Percentiles rank a stretch among this genome's conserved stretches.
Conservation (phyloP, 2,113 vertebrate genomes). For the Pholis gunnellus region DNA sequence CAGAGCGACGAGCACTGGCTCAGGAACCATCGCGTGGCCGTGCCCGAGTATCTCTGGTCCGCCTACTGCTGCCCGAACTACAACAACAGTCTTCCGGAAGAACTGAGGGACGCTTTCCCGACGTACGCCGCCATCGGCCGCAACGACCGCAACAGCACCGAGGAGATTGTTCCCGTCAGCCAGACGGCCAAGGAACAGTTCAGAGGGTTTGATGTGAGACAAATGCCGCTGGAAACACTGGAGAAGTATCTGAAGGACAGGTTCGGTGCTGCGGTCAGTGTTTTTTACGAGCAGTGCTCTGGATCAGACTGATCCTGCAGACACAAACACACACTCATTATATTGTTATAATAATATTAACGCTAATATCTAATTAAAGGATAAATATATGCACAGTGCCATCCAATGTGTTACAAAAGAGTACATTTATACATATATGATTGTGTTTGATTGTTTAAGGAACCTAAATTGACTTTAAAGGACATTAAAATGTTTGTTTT, state of each 20-base stretch:
- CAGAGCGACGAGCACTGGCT: constrained; percentile 67
- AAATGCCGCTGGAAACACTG: constrained; percentile 64
- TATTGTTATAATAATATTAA: too few species aligned
- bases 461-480: neutral
- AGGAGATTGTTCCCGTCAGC: constrained; percentile 77
- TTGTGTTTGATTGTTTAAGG: neutral
- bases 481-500: neutral
- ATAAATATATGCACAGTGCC: neutral
- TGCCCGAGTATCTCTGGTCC: constrained; percentile 81
- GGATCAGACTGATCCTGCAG: constrained; percentile 19
- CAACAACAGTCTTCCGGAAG: constrained; percentile 62
- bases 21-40: constrained; percentile 70
- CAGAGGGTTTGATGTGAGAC: constrained; percentile 75
- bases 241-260: constrained; percentile 74
- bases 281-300: constrained; percentile 76
- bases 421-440: too few species aligned
- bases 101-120: constrained; percentile 61
- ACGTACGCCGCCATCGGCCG: constrained; percentile 78
- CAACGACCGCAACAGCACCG: constrained; percentile 78
- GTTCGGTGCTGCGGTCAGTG: constrained; percentile 49
- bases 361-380: neutral
- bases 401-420: neutral
- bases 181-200: constrained; percentile 15
- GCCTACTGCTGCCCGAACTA: constrained; percentile 80
- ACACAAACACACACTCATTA: neutral